Evolutionary conservation across 2,113 vertebrate species (phyloP), one percentile per base, ranked within the genome.

Genomic region (Xenopus borealis): DNA sequence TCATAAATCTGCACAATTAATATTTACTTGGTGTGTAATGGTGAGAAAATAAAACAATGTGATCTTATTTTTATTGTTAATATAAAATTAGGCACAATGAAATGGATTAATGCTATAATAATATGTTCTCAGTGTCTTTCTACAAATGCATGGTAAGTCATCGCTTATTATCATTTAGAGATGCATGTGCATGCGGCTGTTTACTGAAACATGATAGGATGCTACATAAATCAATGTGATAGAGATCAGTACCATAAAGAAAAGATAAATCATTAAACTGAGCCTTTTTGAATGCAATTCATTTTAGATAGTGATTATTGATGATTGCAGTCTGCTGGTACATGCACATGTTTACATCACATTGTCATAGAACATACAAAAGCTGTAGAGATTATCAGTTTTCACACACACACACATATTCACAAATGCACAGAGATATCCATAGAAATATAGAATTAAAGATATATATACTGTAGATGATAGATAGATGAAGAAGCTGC

Each of bases 221-320:
- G 88, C 93, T 91, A 91, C 94, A 98, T 99, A 97, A 96, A 99
- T 99, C 97, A 99, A 96, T 94, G 93, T 93, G 96, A 98, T 99
- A 99, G 92, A 88, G 94, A 99, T 99, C 97, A 75, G 93, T 92
- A 90, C 90, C 88, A 92, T 93, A 89, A 92, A 91, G 93, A 89
- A 94, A 89, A 95, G 91, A 97, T 95, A 95, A 96, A 98, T 96
- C 93, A 98, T 98, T 97, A 96, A 92, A 86, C 89, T 89, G 89
- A 86, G 89, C 82, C 92, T 95, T 94, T 27, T 89, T 89, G 91
- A 93, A 92, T 89, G 91, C 91, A 92, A 94, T 93, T 93, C 89
- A 92, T 90, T 91, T 93, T 87, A 96, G 96, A 97, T 98, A 98
- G 95, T 95, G 95, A 94, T 98, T 98, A 99, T 98, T 98, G 95